Conservation (phyloP, 2,113 vertebrate species). For the Aspidoscelis tigris region DNA sequence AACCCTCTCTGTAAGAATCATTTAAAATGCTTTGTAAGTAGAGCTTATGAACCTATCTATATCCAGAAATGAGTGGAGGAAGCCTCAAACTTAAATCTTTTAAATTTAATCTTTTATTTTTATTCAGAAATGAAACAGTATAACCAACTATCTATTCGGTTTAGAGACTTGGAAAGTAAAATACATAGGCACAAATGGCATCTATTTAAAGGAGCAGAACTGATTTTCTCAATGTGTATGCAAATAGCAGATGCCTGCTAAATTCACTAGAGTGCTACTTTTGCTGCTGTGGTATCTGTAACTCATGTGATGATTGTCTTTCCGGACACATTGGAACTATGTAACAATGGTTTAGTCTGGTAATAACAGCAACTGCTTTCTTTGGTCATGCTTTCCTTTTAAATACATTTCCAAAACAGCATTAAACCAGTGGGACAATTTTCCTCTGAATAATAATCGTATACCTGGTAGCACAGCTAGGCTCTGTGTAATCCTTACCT, state of each 20-base stretch:
- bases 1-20: slow-evolving; percentile 71
- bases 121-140: slow-evolving; percentile 19
- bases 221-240: slow-evolving; percentile 4
- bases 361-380: no score
- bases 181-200: slow-evolving; percentile 34
- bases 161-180: slow-evolving; percentile 55
- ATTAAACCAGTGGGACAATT: no score
- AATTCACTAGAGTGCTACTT: neutral
- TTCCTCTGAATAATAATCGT: no score
- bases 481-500: no score
- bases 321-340: no score
- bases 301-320: no score
- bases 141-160: slow-evolving; percentile 59
- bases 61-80: slow-evolving; percentile 48
- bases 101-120: slow-evolving; percentile 52
- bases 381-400: no score
- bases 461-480: no score
- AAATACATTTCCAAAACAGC: no score
- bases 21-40: slow-evolving; percentile 69
- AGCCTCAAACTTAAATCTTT: slow-evolving; percentile 39
- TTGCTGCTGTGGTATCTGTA: no score
- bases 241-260: neutral
- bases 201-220: slow-evolving; percentile 3
- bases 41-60: slow-evolving; percentile 60
- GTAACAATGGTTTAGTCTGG: no score